Percentiles rank a stretch among this genome's conserved stretches.
phyloP scores from a whole-genome alignment of 2,888 invertebrate genomes.

The Cantharis lateralis region DNA sequence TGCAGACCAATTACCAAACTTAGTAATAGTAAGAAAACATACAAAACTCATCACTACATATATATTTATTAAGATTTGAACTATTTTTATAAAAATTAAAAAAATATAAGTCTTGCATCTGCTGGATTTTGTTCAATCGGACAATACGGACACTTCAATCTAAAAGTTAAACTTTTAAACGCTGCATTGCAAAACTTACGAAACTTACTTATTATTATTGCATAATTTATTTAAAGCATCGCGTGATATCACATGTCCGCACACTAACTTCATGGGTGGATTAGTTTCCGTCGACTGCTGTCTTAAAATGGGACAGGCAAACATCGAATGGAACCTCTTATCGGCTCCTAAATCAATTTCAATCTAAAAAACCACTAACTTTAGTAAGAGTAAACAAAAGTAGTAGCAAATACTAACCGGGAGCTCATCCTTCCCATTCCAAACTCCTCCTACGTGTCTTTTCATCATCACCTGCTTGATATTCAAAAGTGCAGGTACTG shows the following conservation, averaged over 20 bases:
- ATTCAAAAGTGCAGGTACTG: slow-evolving; percentile 92
- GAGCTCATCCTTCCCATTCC: slow-evolving; percentile 94
- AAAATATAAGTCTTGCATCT: slow-evolving; percentile 91
- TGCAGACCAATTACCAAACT: slow-evolving; percentile 26
- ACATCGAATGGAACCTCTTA: slow-evolving; percentile 94
- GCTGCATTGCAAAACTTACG: background rate
- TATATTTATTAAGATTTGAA: slow-evolving; percentile 21
- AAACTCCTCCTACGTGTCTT: slow-evolving; percentile 88
- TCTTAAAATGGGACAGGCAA: slow-evolving; percentile 97
- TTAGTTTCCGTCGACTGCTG: slow-evolving; percentile 95
- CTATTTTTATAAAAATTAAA: slow-evolving; percentile 60
- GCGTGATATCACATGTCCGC: slow-evolving; percentile 97
- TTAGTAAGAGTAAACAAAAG: background rate
- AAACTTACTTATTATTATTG: slow-evolving; percentile 84
- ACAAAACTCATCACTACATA: slow-evolving; percentile 22
- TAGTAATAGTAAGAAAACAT: slow-evolving; percentile 27
- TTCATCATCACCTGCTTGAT: slow-evolving; percentile 91
- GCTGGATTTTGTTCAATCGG: slow-evolving; percentile 94
- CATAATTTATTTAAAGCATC: slow-evolving; percentile 96
- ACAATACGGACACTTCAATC: slow-evolving; percentile 98
- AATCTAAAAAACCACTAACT: slow-evolving; percentile 65
- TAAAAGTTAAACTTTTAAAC: slow-evolving; percentile 57
- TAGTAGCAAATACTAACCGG: slow-evolving; percentile 67
- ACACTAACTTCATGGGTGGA: slow-evolving; percentile 95
- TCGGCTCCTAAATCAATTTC: slow-evolving; percentile 92